Base-by-base conservation (phyloP, 2,797 vertebrate species). In the Australoheros facetus region DNA sequence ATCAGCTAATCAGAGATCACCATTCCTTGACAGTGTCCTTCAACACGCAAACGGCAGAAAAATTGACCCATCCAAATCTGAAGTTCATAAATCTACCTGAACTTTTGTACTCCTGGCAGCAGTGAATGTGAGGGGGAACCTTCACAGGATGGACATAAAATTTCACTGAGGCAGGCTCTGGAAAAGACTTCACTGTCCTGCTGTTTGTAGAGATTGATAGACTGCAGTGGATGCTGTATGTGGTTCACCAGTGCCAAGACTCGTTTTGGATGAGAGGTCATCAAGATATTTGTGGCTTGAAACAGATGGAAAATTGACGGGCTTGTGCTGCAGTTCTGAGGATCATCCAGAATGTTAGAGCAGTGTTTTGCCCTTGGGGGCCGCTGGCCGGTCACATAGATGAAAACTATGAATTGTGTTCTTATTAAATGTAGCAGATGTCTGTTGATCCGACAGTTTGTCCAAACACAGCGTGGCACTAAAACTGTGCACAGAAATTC, bases 121-220 rank as follows among this genome's bases (percentile, higher is more conserved):
- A 69, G 26, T 30, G 42, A 66, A 51, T 23, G 1, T 3, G 0
- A n/a, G 26, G 34, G 32, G 3, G 42, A 66, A 66, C 2, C 0
- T 0, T 66, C 62, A n/a, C 42, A 69, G 26, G 62, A 30, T n/a
- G 64, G 64, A 51, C 26, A 4, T 30, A 48, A 66, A 48, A 26
- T 45, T 51, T 51, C 64, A 30, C 5, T 69, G 17, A n/a, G 6
- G 6, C 6, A 1, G 64, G 26, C 28, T 69, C 42, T 51, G 45
- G 1, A 28, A 69, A 69, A 28, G 26, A 7, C 17, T 30, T 69
- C 17, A 69, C 6, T n/a, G 42, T 5, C 2, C 30, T 1, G 0
- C 48, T 51, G 64, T 51, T 51, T 69, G 30, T 69, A 17, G 45
- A 17, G 45, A 51, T 51, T 51, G 45, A 51, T 51, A 17, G 3